Base-by-base conservation (phyloP, 2,888 invertebrate genomes). In the Dysmachus trigonus region DNA sequence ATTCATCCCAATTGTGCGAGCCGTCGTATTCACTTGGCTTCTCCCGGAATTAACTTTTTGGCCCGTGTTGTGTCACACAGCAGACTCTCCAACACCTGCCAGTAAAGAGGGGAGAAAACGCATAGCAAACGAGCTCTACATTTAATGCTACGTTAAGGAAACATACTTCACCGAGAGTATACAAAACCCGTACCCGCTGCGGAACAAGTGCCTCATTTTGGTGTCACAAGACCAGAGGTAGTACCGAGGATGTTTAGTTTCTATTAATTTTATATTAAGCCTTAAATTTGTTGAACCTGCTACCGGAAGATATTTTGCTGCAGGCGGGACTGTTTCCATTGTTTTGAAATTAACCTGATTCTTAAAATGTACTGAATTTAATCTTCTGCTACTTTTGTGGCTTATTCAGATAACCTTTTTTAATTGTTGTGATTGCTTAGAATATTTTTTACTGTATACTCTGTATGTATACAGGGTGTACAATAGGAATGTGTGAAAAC, bases 231-330 rank as follows among this genome's bases (percentile, higher is more conserved):
- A 83, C 83, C 72, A 33, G 27, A 62, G 81, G 47, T 81, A 62
- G 53, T 35, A 33, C 18, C 81, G n/a, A 83, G 77, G 74, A 77
- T 86, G 86, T 87, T 87, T 87, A 86, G 85, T 87, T 86, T 87
- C 82, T 83, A 86, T 87, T 87, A 87, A 87, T 86, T 87, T 87
- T 87, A 83, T 85, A 87, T 85, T 87, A 87, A 85, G 82, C 76
- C 76, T 72, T 86, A 77, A 87, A 83, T 86, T 87, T 84, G 71
- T 35, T 62, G 81, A 41, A 47, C 22, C n/a, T 10, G 31, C 73
- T 33, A 33, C 47, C 47, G 27, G 41, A 35, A 33, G 38, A 76
- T 6, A 8, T 22, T 35, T 18, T 35, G 38, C 38, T 7, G 76
- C 35, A 76, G 13, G 27, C 3, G 27, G 10, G 13, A 41, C 35